phyloP scores from a whole-genome alignment of 2,797 vertebrate species.

The Megaceryle alcyon region DNA sequence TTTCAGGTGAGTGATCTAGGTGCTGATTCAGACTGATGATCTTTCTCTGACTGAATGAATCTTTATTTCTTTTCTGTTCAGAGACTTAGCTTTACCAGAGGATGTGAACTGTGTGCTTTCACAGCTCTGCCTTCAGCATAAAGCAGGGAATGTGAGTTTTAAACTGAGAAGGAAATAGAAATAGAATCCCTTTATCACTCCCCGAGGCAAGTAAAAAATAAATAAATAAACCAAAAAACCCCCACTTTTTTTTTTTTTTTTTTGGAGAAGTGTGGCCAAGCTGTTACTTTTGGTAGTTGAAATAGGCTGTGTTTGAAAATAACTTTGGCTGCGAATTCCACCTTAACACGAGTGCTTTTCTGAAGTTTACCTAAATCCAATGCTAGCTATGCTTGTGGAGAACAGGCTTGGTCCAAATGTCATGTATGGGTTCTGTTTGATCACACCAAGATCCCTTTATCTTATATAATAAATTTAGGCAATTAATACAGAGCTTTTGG shows the following conservation, averaged over 20 bases:
- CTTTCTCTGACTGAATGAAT: not conserved
- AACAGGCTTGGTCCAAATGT: not conserved
- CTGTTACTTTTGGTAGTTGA: not conserved
- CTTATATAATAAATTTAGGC: not conserved
- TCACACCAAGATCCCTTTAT: not conserved
- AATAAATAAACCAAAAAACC: not conserved
- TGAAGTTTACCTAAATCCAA: not conserved
- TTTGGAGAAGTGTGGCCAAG: not conserved
- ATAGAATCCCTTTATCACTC: not conserved
- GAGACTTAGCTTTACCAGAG: not conserved
- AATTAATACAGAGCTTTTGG: not conserved
- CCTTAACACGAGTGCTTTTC: not conserved
- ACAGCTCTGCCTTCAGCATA: not conserved
- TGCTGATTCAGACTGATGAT: not conserved
- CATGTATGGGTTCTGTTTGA: not conserved
- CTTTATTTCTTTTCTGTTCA: not conserved
- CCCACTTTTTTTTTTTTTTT: too few relatives aligned
- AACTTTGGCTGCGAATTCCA: not conserved
- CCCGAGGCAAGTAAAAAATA: not conserved
- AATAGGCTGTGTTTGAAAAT: not conserved
- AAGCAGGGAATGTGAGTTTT: not conserved
- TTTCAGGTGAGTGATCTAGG: not conserved
- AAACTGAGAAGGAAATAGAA: constrained; percentile 17
- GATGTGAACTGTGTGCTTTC: not conserved
- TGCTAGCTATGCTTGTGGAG: not conserved